Evolutionary conservation across 2,797 vertebrate species (phyloP).

Genomic region (Schizopygopsis pylzovi): DNA sequence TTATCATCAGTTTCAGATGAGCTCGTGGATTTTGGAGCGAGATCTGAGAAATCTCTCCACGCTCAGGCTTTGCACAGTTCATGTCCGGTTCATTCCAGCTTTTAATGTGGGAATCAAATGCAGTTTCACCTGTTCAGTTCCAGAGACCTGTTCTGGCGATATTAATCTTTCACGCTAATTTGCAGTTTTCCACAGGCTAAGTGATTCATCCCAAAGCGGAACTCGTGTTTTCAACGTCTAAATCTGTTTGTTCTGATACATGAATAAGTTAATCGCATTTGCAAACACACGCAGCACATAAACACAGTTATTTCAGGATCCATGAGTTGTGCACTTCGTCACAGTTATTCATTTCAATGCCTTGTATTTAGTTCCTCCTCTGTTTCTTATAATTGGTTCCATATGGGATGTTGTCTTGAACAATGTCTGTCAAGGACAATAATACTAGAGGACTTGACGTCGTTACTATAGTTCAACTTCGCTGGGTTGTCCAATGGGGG

Average conservation of each 20-base stretch:
- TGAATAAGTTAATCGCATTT: slow-evolving; percentile 16
- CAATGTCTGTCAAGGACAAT: background rate
- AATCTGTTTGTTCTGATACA: background rate
- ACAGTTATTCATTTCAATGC: background rate
- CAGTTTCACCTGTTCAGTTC: slow-evolving; percentile 46
- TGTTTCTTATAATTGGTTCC: slow-evolving; percentile 25
- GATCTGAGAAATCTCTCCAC: slow-evolving; percentile 66
- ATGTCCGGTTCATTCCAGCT: background rate
- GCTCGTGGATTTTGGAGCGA: slow-evolving; percentile 62
- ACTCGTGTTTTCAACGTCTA: background rate
- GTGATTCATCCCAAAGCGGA: background rate
- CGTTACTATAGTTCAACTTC: slow-evolving; percentile 12
- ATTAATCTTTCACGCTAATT: background rate
- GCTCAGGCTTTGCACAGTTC: slow-evolving; percentile 18
- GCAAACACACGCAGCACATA: background rate
- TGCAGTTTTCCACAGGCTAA: background rate
- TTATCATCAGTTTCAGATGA: slow-evolving; percentile 61
- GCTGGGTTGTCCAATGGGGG: background rate
- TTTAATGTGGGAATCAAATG: slow-evolving; percentile 16
- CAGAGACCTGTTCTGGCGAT: background rate
- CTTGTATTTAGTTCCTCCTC: background rate
- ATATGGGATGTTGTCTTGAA: slow-evolving; percentile 21
- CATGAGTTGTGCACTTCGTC: background rate
- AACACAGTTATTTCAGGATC: background rate
- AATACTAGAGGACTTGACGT: background rate